These are phyloP conservation scores for Drosophila koepferae DNA, from an alignment of 2,888 invertebrate genomes.

Conservation along the genomic window DNA sequence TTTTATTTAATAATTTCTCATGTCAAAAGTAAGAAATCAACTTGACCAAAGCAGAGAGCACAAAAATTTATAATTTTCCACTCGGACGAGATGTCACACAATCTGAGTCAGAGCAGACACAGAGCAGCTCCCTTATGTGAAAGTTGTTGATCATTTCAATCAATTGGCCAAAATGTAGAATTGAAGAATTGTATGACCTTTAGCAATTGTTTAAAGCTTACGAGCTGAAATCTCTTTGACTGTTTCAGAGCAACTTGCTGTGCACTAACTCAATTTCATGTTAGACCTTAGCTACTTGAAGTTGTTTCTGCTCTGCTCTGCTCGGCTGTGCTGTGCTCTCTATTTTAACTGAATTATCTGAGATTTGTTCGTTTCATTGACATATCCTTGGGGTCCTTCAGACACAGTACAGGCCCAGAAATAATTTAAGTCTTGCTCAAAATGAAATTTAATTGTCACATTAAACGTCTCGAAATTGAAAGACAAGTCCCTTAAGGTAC, in stretches of 20 bases:
- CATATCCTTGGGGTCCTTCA: conserved; percentile 41
- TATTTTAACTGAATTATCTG: conserved; percentile 30
- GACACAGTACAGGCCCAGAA: conserved; percentile 22
- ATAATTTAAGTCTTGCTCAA: conserved; percentile 53
- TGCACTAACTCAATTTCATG: not conserved
- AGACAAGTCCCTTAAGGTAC: conserved; percentile 66
- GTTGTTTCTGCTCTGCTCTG: not conserved
- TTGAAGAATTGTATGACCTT: not conserved
- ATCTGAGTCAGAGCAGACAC: not conserved
- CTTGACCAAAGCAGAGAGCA: not conserved
- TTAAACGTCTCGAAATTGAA: conserved; percentile 68
- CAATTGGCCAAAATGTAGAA: too few species aligned
- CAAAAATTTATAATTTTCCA: conserved; percentile 46
- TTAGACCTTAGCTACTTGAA: not conserved
- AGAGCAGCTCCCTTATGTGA: conserved; percentile 5
- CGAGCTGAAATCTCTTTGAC: not conserved
- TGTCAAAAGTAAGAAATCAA: conserved; percentile 4
- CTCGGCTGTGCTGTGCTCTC: not conserved
- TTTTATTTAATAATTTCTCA: conserved; percentile 64
- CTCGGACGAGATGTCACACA: conserved; percentile 10
- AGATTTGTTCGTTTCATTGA: conserved; percentile 39
- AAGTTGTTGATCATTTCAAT: not conserved
- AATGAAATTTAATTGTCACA: conserved; percentile 78
- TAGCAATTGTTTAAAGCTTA: not conserved
- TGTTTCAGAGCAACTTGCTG: not conserved